Evolutionary conservation across 2,888 invertebrate species (phyloP).

Genomic region (Chorisops tibialis): DNA sequence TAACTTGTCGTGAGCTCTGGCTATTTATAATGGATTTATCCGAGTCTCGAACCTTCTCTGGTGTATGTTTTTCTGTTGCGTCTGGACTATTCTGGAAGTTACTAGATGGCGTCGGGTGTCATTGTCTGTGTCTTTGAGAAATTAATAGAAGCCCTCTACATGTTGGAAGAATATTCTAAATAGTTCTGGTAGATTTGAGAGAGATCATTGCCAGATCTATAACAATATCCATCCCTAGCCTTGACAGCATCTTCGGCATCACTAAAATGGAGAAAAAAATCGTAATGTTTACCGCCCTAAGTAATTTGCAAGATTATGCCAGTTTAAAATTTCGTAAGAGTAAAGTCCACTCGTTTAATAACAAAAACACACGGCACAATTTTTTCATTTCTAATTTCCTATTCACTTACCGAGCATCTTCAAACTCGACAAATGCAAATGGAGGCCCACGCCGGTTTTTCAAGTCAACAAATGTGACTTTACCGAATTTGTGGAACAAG

Average conservation of each 20-base stretch:
- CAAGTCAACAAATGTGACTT: constrained; percentile 96
- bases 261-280: constrained; percentile 53
- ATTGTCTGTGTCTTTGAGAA: too few relatives aligned
- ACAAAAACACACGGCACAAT: not conserved
- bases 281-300: not conserved
- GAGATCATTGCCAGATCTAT: too few relatives aligned
- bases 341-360: not conserved
- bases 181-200: too few relatives aligned
- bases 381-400: not conserved
- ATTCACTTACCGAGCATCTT: constrained; percentile 82
- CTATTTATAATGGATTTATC: too few relatives aligned
- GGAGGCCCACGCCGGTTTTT: constrained; percentile 97
- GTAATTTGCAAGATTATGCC: not conserved
- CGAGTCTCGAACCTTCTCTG: too few relatives aligned
- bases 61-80: too few relatives aligned
- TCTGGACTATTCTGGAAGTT: too few relatives aligned
- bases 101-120: too few relatives aligned
- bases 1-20: too few relatives aligned
- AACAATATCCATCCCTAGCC: constrained; percentile 94
- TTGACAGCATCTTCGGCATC: constrained; percentile 98
- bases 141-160: too few relatives aligned
- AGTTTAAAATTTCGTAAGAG: too few relatives aligned
- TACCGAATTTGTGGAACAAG: constrained; percentile 96
- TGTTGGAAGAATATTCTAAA: too few relatives aligned
- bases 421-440: constrained; percentile 99